Conservation (phyloP, 2,888 invertebrate genomes). For the Polyommatus iphigenia region DNA sequence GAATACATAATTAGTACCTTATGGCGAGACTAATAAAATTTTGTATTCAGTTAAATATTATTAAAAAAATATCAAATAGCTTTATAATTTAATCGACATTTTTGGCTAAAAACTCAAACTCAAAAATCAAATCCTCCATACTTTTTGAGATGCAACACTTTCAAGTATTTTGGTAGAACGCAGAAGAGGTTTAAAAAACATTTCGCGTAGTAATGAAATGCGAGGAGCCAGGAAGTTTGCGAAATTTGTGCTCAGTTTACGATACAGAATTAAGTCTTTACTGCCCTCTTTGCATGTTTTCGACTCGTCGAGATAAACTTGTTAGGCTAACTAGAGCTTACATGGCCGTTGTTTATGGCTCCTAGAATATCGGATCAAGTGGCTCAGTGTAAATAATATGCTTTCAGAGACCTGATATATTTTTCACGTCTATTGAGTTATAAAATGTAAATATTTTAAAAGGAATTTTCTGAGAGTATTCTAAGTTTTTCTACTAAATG, state of each 20-base stretch:
- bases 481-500: background rate
- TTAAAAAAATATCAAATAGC: too few relatives aligned
- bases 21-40: too few relatives aligned
- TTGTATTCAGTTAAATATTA: too few relatives aligned
- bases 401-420: constrained; percentile 8
- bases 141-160: background rate
- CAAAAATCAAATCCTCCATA: background rate
- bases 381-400: constrained; percentile 44
- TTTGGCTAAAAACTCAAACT: background rate
- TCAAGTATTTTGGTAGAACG: background rate
- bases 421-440: constrained; percentile 6
- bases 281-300: constrained; percentile 50
- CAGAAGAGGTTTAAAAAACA: background rate
- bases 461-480: background rate
- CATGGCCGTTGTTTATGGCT: constrained; percentile 57
- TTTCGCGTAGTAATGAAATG: constrained; percentile 36
- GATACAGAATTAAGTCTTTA: constrained; percentile 39
- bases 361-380: constrained; percentile 53
- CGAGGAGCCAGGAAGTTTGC: constrained; percentile 38
- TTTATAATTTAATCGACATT: background rate
- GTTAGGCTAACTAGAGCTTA: constrained; percentile 56
- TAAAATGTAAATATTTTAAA: background rate
- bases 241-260: constrained; percentile 43
- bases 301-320: constrained; percentile 55
- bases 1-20: too few relatives aligned